phyloP scores from a whole-genome alignment of 2,797 vertebrate species.

The Gymnocypris eckloni region DNA sequence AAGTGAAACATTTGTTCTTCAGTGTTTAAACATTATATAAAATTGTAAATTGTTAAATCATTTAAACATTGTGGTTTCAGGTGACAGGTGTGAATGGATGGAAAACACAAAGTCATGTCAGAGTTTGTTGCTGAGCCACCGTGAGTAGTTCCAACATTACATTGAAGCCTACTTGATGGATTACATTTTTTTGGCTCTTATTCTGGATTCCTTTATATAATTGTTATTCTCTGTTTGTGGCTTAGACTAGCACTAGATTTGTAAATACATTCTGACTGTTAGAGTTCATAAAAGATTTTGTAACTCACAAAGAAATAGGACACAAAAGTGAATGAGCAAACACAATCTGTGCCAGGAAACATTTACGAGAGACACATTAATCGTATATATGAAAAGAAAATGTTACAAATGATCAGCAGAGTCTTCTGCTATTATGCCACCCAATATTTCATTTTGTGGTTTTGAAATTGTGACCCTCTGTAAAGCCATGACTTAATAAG shows the following conservation, averaged over 20 bases:
- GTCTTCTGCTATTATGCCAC: background rate
- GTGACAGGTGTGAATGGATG: background rate
- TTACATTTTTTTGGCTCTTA: background rate
- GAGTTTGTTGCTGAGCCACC: background rate
- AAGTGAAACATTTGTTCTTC: background rate
- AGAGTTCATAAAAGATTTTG: background rate
- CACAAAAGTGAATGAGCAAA: constrained; percentile 4
- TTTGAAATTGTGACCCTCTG: background rate
- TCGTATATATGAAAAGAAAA: constrained; percentile 19
- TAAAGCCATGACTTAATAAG: background rate
- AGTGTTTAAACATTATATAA: background rate
- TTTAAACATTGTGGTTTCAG: background rate
- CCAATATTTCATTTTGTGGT: background rate
- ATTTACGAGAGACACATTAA: background rate
- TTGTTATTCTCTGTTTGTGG: background rate
- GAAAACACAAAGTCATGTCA: background rate
- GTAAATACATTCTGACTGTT: background rate
- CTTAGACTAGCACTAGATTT: background rate
- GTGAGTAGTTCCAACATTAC: constrained; percentile 15
- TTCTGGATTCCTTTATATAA: background rate
- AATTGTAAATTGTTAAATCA: background rate
- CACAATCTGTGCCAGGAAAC: background rate
- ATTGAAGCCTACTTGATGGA: background rate
- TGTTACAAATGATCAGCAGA: background rate
- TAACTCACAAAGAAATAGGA: background rate